Evolutionary conservation across 2,888 invertebrate genomes (phyloP), one percentile per base, ranked within the genome.

Genomic region (Cremastinae sp.): DNA sequence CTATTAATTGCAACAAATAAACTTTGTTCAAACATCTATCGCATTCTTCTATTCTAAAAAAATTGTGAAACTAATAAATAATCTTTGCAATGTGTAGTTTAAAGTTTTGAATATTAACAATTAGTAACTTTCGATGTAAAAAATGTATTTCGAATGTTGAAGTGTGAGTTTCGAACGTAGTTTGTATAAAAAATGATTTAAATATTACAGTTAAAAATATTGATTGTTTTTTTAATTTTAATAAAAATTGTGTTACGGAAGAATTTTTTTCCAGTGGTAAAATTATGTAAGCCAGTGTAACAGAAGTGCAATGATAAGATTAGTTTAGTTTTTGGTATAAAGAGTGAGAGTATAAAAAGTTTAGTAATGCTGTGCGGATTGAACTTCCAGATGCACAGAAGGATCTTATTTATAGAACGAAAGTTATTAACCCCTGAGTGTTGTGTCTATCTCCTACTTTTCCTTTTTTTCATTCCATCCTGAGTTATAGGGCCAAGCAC

Each of bases 391-490:
- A 68, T 45, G 56, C 51, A 66, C 68, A 12, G 73, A 8, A 35
- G 18, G 35, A 53, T 49, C 69, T 76, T 87, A 86, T 87, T 87
- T 87, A 84, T 86, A 84, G 84, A 83, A 75, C 74, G 76, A 53
- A 84, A 84, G 85, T 86, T 87, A 83, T 86, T 85, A 85, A 86
- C 82, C 28, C 84, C 83, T 81, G 75, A 49, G 41, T 43, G 73
- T 55, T 53, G 8, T 68, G 18, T 51, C 18, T 68, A 35, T 55
- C 43, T 70, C 73, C 39, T 47, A 39, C 22, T 43, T 45, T 59
- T 39, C 62, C 69, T 41, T 51, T 70, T 47, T 28, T 16, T 12
- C 53, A 28, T 45, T 16, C 53, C 35, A 47, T 47, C n/a, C 22
- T 56, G 28, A 28, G 28, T 28, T 28, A 28, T 28, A 28, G 28